Evolutionary conservation across 2,797 vertebrate genomes (phyloP).

Genomic region (Gymnocypris eckloni): DNA sequence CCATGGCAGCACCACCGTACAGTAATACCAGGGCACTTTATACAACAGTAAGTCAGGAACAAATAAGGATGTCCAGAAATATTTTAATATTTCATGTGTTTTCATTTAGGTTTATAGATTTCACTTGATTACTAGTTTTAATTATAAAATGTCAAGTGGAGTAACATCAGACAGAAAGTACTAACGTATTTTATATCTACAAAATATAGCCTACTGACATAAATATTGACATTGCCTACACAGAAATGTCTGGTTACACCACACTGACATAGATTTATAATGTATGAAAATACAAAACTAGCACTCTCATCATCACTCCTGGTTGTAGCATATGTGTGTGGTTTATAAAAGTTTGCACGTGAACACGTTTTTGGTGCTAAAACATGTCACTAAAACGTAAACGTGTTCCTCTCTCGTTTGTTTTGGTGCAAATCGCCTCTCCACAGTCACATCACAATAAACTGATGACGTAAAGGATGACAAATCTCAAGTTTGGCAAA

Average conservation of each 20-base stretch:
- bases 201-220: background rate
- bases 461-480: conserved; percentile 40
- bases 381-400: background rate
- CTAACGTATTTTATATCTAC: background rate
- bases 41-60: too few relatives aligned
- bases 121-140: background rate
- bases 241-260: background rate
- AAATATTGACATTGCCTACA: background rate
- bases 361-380: background rate
- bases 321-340: background rate
- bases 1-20: background rate
- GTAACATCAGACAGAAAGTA: background rate
- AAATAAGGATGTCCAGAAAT: background rate
- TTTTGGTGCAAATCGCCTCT: background rate
- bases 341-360: background rate
- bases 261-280: background rate
- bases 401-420: background rate
- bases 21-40: background rate
- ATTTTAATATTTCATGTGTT: background rate
- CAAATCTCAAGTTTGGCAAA: conserved; percentile 21
- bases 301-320: background rate
- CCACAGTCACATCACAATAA: background rate
- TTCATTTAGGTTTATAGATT: background rate
- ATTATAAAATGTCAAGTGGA: background rate
- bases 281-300: background rate